Percentiles rank a stretch among this genome's conserved stretches.
Evolutionary conservation across 1,140 invertebrate genomes (phyloP).

Genomic region (Hypsibius dujardini): DNA sequence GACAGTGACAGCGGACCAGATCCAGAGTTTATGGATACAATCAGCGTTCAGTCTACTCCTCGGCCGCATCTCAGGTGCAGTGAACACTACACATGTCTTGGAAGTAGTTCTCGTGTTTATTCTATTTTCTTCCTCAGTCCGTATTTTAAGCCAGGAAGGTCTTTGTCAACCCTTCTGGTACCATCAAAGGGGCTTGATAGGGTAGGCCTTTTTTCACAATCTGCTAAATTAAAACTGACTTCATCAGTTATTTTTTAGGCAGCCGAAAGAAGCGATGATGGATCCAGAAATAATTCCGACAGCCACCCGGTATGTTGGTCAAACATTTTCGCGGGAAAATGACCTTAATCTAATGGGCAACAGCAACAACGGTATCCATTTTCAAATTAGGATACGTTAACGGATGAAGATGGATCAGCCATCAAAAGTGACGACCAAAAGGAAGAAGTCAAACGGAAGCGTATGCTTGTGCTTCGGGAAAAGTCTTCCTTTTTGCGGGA

Average conservation of each 20-base stretch:
- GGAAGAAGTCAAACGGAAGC: background rate
- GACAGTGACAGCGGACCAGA: constrained; percentile 27
- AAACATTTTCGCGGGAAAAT: background rate
- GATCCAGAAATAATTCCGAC: constrained; percentile 1
- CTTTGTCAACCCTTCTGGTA: background rate
- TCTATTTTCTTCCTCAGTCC: background rate
- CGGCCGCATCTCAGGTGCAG: constrained; percentile 22
- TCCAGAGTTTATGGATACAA: constrained; percentile 25
- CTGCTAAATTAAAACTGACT: too few species aligned
- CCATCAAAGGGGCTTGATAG: background rate
- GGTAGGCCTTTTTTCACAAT: too few species aligned
- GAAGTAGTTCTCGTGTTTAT: background rate
- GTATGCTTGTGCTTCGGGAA: background rate
- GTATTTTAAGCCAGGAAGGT: constrained; percentile 10
- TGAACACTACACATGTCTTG: background rate
- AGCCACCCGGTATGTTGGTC: constrained; percentile 5
- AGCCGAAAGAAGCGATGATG: background rate
- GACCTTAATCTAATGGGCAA: too few species aligned
- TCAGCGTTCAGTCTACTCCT: constrained; percentile 23
- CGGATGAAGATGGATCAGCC: constrained; percentile 5
- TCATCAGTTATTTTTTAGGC: too few species aligned
- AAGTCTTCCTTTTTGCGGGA: background rate
- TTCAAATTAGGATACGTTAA: background rate
- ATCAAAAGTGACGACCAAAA: background rate
- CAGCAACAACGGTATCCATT: too few species aligned